Evolutionary conservation across 1,140 invertebrate species (phyloP).

Genomic region (Lepidostoma basale): DNA sequence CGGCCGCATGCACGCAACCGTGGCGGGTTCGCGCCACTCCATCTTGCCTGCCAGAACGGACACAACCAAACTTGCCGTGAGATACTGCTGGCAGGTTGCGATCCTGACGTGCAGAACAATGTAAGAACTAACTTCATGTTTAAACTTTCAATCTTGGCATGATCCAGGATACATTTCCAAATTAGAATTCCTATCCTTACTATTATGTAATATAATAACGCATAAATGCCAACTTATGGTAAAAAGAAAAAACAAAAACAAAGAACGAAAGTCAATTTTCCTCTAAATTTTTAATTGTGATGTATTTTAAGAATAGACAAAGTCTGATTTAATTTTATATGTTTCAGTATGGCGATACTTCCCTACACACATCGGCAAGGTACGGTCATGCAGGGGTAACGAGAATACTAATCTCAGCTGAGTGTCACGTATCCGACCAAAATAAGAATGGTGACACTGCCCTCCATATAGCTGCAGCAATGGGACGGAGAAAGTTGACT

Average conservation of each 20-base stretch:
- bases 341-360: conserved; percentile 91
- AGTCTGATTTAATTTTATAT: background rate
- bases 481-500: conserved; percentile 90
- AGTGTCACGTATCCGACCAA: conserved; percentile 84
- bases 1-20: conserved; percentile 80
- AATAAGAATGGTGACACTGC: conserved; percentile 97
- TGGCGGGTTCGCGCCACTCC: conserved; percentile 90
- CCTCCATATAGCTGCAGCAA: conserved; percentile 90
- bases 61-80: conserved; percentile 94
- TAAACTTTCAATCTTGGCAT: background rate
- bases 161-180: background rate
- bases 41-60: conserved; percentile 93
- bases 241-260: no score
- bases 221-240: no score
- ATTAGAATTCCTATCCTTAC: background rate
- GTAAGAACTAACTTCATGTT: conserved; percentile 68
- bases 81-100: conserved; percentile 83
- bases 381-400: conserved; percentile 96
- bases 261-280: no score
- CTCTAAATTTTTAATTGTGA: no score
- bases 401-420: conserved; percentile 89
- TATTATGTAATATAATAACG: background rate
- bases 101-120: conserved; percentile 90
- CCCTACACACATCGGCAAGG: conserved; percentile 91
- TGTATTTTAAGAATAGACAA: no score